Evolutionary conservation across 2,113 vertebrate genomes (phyloP), one percentile per base, ranked within the genome.

Genomic region (Triplophysa tibetana): DNA sequence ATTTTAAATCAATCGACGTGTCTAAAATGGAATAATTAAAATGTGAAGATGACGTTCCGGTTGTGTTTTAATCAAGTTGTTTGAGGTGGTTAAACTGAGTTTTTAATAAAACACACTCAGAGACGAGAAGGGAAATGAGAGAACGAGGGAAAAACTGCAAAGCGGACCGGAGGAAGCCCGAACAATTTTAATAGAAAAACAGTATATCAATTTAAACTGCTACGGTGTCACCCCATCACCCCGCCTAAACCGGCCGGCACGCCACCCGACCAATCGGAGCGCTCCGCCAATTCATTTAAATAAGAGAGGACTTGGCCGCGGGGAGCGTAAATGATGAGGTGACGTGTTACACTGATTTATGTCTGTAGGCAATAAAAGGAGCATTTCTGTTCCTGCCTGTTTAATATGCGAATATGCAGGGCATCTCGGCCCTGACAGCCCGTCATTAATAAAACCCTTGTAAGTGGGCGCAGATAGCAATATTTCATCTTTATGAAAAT

Each of bases 371-470:
- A 95, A 96, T 95, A 95, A 96, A 96, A 95, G 93, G 93, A 94
- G 94, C 95, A 94, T 95, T 96, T 96, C 94, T 95, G 94, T 94
- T 95, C 94, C 95, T 93, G 93, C 93, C 94, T 95, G 94, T 96
- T 96, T 96, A 95, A 96, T 96, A 96, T 96, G 95, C 95, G 95
- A 96, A 96, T 96, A 96, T 95, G 95, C 95, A 95, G 94, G 95
- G 95, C 94, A 94, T 94, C 94, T 94, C 93, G 90, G 89, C 91
- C 91, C 94, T 95, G 95, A 95, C 94, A 95, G 94, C 92, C 93
- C 81, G 81, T 87, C 86, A 95, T 96, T 96, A 96, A 96, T 96
- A 96, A 96, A 95, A 94, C 76, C 89, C 94, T 93, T 93, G 93
- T 94, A 92, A 94, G 91, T 94, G 88, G 94, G 94, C 93, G 90